Base-by-base conservation (phyloP, 2,888 invertebrate genomes). In the Torymus tubicola region DNA sequence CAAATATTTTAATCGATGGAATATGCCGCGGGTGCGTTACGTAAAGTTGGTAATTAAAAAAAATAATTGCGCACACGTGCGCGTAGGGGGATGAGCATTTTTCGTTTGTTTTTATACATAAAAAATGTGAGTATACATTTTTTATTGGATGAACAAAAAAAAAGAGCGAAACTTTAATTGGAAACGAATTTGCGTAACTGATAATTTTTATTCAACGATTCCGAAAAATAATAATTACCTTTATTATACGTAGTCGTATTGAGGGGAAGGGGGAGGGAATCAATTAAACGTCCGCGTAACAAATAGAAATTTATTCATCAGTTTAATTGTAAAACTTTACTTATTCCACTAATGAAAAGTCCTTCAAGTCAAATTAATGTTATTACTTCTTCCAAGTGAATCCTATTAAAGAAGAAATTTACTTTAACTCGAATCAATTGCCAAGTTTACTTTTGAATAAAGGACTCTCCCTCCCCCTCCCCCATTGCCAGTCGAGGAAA, bases 331-430 rank as follows among this genome's bases (percentile, higher is more conserved):
- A 21, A 78, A 78, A 78, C 78, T 78, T 78, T 65, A 65, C 58
- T 78, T 73, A 72, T 68, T 78, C 60, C 68, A 16, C 60, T 73
- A 72, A 78, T 73, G 68, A 68, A 73, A 78, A 78, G 73, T 31
- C 58, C 68, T 78, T 65, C 61, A 61, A 78, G 72, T 72, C 73
- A 78, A 78, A 78, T 78, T 72, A 78, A 78, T 61, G 78, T 73
- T 73, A 78, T 78, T 78, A 73, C 78, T 61, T 75, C 58, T 57
- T 67, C 60, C 52, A 18, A 71, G 58, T 14, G 64, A 71, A 78
- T 78, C 53, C 72, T 63, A 78, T 78, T 73, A 72, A 78, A 73
- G 72, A 60, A 72, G 78, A 68, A 78, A 78, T 78, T 78, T 55
- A 68, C 73, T 78, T 68, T n/a, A 73, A 68, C 68, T 67, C 78